Evolutionary conservation across 1,140 invertebrate genomes (phyloP).

Genomic region (Cyclina sinensis): DNA sequence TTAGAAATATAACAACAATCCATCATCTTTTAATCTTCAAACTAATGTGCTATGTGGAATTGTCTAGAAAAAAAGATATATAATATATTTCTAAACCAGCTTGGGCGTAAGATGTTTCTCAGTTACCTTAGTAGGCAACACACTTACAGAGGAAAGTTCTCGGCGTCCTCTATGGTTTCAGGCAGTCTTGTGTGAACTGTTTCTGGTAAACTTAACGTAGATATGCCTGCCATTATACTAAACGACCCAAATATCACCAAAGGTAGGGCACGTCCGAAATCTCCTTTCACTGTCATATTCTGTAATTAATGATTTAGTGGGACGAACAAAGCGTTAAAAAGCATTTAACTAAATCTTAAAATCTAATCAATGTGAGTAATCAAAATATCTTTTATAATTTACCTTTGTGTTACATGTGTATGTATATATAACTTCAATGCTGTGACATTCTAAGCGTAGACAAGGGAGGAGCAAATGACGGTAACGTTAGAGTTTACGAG

Average conservation of each 20-base stretch:
- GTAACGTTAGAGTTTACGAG: too few relatives aligned
- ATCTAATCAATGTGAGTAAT: not conserved
- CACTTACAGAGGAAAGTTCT: constrained; percentile 78
- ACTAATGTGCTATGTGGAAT: too few relatives aligned
- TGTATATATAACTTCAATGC: not conserved
- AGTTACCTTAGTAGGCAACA: too few relatives aligned
- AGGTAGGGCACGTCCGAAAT: constrained; percentile 82
- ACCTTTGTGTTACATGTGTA: not conserved
- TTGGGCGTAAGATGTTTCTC: too few relatives aligned
- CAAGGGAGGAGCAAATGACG: too few relatives aligned
- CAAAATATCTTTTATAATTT: not conserved
- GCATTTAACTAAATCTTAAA: not conserved
- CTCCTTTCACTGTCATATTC: constrained; percentile 72
- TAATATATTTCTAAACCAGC: too few relatives aligned
- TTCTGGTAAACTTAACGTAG: constrained; percentile 88
- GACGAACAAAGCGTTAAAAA: not conserved
- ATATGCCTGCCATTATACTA: constrained; percentile 87
- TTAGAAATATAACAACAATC: too few relatives aligned
- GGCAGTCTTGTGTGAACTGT: constrained; percentile 88
- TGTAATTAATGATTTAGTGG: too few relatives aligned
- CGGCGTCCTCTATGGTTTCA: constrained; percentile 89
- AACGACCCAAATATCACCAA: constrained; percentile 89
- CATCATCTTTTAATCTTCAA: too few relatives aligned
- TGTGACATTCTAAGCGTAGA: too few relatives aligned
- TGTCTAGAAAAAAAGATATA: too few relatives aligned